A percentile compares a stretch with the other conserved stretches of the same genome.
Evolutionary conservation across 2,113 vertebrate genomes (phyloP).

Genomic region (Theristicus caerulescens): DNA sequence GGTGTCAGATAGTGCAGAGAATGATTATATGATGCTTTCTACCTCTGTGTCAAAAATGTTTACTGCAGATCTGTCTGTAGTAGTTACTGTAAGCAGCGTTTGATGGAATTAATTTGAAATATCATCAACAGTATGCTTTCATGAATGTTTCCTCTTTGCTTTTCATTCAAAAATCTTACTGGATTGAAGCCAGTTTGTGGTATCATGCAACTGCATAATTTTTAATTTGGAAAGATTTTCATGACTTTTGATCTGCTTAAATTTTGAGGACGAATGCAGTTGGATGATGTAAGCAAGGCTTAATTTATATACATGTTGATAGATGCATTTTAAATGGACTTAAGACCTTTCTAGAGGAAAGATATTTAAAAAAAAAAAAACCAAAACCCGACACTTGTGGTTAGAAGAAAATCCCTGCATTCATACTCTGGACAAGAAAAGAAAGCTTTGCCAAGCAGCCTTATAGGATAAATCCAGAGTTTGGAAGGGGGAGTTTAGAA

Average conservation of each 20-base stretch:
- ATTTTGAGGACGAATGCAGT: neutral
- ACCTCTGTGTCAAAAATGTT: neutral
- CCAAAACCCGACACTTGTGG: fast-evolving
- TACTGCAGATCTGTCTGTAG: neutral
- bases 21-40: neutral
- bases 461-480: neutral
- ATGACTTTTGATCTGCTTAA: neutral
- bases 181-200: neutral
- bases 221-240: neutral
- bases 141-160: neutral
- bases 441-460: neutral
- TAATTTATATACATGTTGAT: neutral
- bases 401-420: neutral
- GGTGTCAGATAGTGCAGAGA: neutral
- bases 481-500: neutral
- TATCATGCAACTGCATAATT: neutral
- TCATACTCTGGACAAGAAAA: neutral
- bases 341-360: neutral
- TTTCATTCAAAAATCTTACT: neutral
- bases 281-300: neutral
- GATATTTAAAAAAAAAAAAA: neutral
- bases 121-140: neutral
- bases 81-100: neutral
- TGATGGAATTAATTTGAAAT: neutral
- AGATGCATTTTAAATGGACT: neutral